Evolutionary conservation across 2,113 vertebrate species (phyloP).

Genomic region (Oncorhynchus mykiss): DNA sequence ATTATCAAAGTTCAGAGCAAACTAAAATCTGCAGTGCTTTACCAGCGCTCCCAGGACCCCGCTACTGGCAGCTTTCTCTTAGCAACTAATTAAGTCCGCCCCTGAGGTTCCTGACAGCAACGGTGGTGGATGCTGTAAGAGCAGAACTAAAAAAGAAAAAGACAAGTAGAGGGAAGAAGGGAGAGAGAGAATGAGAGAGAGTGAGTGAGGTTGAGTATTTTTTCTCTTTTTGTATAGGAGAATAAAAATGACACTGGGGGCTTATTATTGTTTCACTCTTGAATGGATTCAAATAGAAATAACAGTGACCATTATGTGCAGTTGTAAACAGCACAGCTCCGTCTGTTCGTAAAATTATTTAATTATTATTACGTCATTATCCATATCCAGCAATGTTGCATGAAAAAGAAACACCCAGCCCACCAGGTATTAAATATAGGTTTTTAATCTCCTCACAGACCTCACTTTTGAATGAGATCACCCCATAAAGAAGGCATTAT

Average conservation of each 20-base stretch:
- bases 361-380: slow-evolving; percentile 79
- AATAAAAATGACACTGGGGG: slow-evolving; percentile 76
- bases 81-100: slow-evolving; percentile 82
- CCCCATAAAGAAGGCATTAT: slow-evolving; percentile 64
- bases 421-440: slow-evolving; percentile 70
- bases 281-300: slow-evolving; percentile 75
- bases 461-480: slow-evolving; percentile 67
- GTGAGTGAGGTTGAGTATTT: slow-evolving; percentile 20
- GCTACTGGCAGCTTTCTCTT: slow-evolving; percentile 75
- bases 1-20: slow-evolving; percentile 81
- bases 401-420: slow-evolving; percentile 64
- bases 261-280: slow-evolving; percentile 79
- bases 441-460: slow-evolving; percentile 62
- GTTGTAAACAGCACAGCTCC: slow-evolving; percentile 59
- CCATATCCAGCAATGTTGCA: slow-evolving; percentile 72
- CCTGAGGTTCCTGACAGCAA: slow-evolving; percentile 74
- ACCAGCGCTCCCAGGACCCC: slow-evolving; percentile 62
- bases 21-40: slow-evolving; percentile 68
- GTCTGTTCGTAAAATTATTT: slow-evolving; percentile 77
- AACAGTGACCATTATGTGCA: slow-evolving; percentile 68
- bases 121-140: slow-evolving; percentile 74
- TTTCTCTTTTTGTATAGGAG: slow-evolving; percentile 53
- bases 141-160: slow-evolving; percentile 70
- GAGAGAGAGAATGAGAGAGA: slow-evolving; percentile 8
- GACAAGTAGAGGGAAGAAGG: slow-evolving; percentile 37